Evolutionary conservation across 2,888 invertebrate genomes (phyloP).

Genomic region (Melanargia galathea): DNA sequence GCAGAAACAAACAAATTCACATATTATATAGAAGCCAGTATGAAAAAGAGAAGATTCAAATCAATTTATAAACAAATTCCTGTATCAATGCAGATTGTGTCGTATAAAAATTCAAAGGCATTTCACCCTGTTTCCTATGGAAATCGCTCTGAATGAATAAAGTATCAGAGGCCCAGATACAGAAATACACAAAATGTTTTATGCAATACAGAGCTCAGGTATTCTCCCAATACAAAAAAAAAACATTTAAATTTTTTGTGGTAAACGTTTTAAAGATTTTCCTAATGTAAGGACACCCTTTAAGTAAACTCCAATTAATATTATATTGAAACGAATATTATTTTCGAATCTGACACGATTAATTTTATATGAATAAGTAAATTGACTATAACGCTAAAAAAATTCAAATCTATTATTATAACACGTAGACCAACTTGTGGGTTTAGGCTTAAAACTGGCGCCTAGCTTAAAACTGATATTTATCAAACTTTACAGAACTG

Average conservation of each 20-base stretch:
- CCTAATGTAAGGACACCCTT: no score
- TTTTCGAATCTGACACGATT: no score
- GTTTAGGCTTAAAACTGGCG: no score
- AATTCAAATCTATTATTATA: no score
- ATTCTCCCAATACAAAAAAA: neutral
- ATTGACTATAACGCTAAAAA: no score
- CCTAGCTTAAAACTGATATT: no score
- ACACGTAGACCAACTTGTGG: no score
- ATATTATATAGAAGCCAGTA: conserved; percentile 4
- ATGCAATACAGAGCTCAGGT: conserved; percentile 34
- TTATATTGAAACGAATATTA: no score
- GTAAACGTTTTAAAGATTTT: neutral
- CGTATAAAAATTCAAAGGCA: conserved; percentile 62
- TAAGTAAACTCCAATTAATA: no score
- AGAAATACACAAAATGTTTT: conserved; percentile 44
- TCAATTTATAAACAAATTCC: conserved; percentile 29
- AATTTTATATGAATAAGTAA: no score
- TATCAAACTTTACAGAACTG: no score
- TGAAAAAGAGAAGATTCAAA: conserved; percentile 21
- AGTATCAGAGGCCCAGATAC: conserved; percentile 50
- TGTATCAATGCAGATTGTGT: conserved; percentile 24
- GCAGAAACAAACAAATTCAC: neutral
- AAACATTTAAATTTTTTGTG: neutral
- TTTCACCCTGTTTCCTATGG: conserved; percentile 64
- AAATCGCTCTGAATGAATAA: conserved; percentile 69